Evolutionary conservation across 2,888 invertebrate genomes (phyloP).

Genomic region (Eupeodes luniger): DNA sequence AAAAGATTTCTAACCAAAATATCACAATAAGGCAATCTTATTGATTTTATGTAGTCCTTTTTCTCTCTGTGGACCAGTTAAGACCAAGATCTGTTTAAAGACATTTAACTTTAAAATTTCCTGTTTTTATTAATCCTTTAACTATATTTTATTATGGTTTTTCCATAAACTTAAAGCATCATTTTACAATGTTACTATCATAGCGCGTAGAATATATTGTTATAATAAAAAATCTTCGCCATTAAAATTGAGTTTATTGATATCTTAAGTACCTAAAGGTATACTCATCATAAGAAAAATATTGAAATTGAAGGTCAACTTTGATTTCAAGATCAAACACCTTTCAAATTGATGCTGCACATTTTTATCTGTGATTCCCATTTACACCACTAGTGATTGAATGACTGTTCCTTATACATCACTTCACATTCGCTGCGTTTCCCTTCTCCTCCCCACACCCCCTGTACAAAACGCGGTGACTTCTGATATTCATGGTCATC

Average conservation of each 20-base stretch:
- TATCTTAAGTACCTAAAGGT: background rate
- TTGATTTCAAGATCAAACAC: conserved; percentile 41
- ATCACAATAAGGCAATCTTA: too few relatives aligned
- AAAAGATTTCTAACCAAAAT: too few relatives aligned
- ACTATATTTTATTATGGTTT: too few relatives aligned
- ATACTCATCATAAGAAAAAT: background rate
- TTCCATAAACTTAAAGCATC: too few relatives aligned
- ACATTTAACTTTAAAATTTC: too few relatives aligned
- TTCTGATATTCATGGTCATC: conserved; percentile 1
- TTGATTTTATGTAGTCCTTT: too few relatives aligned
- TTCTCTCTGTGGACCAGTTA: too few relatives aligned
- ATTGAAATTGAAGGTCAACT: conserved; percentile 46
- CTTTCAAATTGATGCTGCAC: conserved; percentile 56
- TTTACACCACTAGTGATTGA: conserved; percentile 18
- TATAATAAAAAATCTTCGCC: background rate
- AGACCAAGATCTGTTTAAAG: too few relatives aligned
- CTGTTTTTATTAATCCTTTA: too few relatives aligned
- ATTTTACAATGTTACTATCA: too few relatives aligned
- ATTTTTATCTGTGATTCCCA: conserved; percentile 60
- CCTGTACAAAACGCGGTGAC: conserved; percentile 17
- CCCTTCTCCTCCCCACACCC: background rate
- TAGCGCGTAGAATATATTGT: background rate
- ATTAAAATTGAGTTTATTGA: background rate
- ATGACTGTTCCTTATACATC: conserved; percentile 34
- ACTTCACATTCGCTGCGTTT: background rate